phyloP scores from a whole-genome alignment of 2,888 invertebrate species.

The Meteorus colon region DNA sequence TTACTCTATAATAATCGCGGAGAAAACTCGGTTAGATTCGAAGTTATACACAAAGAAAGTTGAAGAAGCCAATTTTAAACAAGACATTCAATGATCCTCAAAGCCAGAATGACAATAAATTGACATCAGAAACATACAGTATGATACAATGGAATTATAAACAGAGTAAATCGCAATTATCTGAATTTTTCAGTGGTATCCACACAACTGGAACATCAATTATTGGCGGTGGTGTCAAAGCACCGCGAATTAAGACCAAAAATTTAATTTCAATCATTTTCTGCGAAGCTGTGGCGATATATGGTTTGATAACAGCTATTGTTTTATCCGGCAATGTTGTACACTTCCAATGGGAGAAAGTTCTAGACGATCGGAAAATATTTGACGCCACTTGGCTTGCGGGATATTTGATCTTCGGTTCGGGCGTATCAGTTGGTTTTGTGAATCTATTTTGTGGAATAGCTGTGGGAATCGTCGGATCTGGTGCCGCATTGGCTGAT shows the following conservation, averaged over 20 bases:
- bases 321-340: slow-evolving; percentile 92
- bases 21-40: too few relatives aligned
- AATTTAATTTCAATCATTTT: slow-evolving; percentile 99
- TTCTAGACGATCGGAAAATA: slow-evolving; percentile 20
- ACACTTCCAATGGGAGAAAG: slow-evolving; percentile 57
- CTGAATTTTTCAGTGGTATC: slow-evolving; percentile 82
- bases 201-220: slow-evolving; percentile 97
- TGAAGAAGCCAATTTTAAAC: too few relatives aligned
- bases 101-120: background rate
- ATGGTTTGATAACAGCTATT: slow-evolving; percentile 98
- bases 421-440: slow-evolving; percentile 95
- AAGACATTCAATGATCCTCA: too few relatives aligned
- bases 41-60: too few relatives aligned
- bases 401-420: slow-evolving; percentile 97
- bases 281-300: slow-evolving; percentile 99
- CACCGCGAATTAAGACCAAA: slow-evolving; percentile 98
- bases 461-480: slow-evolving; percentile 98
- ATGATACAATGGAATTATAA: too few relatives aligned
- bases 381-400: slow-evolving; percentile 84
- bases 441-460: slow-evolving; percentile 97
- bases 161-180: too few relatives aligned
- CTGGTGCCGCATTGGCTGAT: slow-evolving; percentile 97
- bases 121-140: too few relatives aligned
- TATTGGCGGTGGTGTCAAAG: slow-evolving; percentile 98
- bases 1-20: too few relatives aligned